Conservation (phyloP, 2,113 vertebrate species). For the Peromyscus leucopus region DNA sequence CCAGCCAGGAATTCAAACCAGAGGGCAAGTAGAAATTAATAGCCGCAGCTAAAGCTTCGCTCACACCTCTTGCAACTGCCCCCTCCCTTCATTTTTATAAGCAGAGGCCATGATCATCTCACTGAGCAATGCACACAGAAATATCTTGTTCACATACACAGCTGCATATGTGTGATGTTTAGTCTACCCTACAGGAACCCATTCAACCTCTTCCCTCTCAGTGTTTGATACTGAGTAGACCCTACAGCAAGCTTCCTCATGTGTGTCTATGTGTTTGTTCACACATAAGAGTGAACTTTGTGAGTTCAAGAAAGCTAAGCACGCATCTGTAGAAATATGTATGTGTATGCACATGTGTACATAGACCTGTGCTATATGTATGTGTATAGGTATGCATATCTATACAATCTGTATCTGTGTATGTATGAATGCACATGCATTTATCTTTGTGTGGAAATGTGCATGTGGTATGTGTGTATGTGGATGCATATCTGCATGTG, state of each 20-base stretch:
- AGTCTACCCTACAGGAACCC: not conserved
- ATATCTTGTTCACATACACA: not conserved
- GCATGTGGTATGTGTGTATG: not conserved
- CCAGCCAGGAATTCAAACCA: not conserved
- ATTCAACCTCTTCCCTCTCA: not conserved
- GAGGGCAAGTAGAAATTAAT: not conserved
- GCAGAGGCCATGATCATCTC: not conserved
- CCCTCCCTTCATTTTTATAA: not conserved
- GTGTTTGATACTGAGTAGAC: not conserved
- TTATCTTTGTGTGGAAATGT: not conserved
- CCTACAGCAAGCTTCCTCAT: not conserved
- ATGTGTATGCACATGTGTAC: not conserved
- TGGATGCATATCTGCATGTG: not conserved
- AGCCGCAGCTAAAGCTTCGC: not conserved
- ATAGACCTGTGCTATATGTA: too few relatives aligned
- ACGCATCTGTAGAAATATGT: not conserved
- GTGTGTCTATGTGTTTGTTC: too few relatives aligned
- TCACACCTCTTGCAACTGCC: accelerated
- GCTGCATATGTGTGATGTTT: not conserved
- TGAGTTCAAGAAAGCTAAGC: not conserved
- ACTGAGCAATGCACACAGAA: not conserved
- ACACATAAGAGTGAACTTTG: not conserved
- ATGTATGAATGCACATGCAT: not conserved
- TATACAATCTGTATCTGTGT: not conserved
- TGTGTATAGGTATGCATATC: not conserved